Evolutionary conservation across 23 tunicate genomes (phyloP).

Genomic region (Halocynthia roretzi): DNA sequence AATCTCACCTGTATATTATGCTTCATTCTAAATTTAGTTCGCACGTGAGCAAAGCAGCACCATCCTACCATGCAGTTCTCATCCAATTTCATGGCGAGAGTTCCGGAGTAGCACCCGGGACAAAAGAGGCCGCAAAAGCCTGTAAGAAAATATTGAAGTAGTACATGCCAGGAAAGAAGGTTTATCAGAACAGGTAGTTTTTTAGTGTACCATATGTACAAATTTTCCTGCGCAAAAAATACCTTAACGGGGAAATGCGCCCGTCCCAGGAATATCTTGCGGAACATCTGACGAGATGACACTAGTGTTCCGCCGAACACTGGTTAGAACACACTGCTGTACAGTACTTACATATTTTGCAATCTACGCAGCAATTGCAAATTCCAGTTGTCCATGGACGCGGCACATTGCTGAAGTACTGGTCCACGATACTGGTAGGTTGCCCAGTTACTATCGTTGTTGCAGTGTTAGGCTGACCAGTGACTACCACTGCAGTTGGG

Average conservation of each 20-base stretch:
- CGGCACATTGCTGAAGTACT: background rate
- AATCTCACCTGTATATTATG: conserved; percentile 26
- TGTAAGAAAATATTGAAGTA: background rate
- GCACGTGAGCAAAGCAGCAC: conserved; percentile 27
- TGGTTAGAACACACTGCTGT: background rate
- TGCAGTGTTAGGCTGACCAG: too few relatives aligned
- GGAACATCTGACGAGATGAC: too few relatives aligned
- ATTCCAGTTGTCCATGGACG: conserved; percentile 7
- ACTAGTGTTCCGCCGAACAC: background rate
- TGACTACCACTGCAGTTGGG: too few relatives aligned
- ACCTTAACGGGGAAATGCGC: too few relatives aligned
- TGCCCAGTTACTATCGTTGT: background rate
- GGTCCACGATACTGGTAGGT: background rate
- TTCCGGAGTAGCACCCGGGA: conserved; percentile 15
- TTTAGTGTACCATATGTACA: background rate
- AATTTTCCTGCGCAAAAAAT: too few relatives aligned
- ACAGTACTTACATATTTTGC: conserved; percentile 6
- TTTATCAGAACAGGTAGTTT: background rate
- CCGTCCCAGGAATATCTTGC: too few relatives aligned
- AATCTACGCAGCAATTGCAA: conserved; percentile 15
- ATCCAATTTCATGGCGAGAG: conserved; percentile 20
- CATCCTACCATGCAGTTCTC: conserved; percentile 19
- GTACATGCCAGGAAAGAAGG: background rate
- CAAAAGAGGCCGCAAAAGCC: conserved; percentile 24
- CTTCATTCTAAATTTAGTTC: conserved; percentile 31